Evolutionary conservation across 2,797 vertebrate genomes (phyloP), one percentile per base, ranked within the genome.

Genomic region (Lepilemur ruficaudatus): DNA sequence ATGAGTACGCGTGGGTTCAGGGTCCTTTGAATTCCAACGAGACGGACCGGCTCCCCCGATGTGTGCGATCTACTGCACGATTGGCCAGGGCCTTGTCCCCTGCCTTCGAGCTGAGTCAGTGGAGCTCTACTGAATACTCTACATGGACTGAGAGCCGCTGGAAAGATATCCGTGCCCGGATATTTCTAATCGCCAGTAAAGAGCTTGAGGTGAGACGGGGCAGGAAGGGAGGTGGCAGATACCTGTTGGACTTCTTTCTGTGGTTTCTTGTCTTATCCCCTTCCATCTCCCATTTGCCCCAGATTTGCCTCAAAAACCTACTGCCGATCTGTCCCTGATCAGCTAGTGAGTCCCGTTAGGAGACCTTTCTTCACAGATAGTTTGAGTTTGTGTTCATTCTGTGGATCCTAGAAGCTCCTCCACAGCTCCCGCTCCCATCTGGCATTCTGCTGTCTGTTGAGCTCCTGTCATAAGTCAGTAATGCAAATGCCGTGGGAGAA

Each of bases 81-180:
- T 97, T 98, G 6, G 95, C 98, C 75, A 98, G 97, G 95, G 99
- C 99, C 0, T 14, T 99, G 83, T 99, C 99, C 7, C 99, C 99
- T 0, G 99, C 99, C 93, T 99, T 99, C 0, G 99, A 99, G 61
- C 98, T 99, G 93, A 83, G 91, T 12, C 97, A 99, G 3, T 99
- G 98, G 98, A 98, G 98, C 52, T 99, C 99, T 67, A 98, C 93
- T 0, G 97, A 99, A 0, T 99, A 99, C 41, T 99, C 99, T 1
- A 99, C 99, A 0, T 99, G 99, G 99, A 99, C 99, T 0, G 99
- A 99, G 98, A 99, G 99, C 79, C 98, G 99, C 85, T 99, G 99
- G 99, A 99, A 99, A 97, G 98, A 95, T 43, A 99, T 99, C 97
- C 98, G 97, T 0, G 99, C 99, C 4, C 99, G 99, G 9, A 99